These are phyloP conservation scores for Caenorhabditis auriculariae DNA, from an alignment of 2,888 invertebrate genomes.

Conservation along the genomic window DNA sequence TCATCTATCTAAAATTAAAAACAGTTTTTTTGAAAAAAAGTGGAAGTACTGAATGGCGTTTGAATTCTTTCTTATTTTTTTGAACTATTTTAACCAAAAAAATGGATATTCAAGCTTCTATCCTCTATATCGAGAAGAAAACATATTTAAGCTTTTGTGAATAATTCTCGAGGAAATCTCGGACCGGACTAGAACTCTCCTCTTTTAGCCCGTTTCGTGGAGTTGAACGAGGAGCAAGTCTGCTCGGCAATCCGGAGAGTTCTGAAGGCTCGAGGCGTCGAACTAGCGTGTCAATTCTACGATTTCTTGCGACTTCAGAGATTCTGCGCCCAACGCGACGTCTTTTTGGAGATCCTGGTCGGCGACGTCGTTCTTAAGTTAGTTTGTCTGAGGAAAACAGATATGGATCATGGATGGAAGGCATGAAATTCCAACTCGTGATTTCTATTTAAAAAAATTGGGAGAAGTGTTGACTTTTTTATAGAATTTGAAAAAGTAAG, in stretches of 20 bases:
- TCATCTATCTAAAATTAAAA: no score
- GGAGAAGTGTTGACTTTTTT: no score
- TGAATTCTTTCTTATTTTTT: background rate
- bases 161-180: background rate
- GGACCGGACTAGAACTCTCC: background rate
- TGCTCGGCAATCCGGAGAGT: slow-evolving; percentile 16
- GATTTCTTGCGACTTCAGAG: slow-evolving; percentile 17
- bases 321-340: slow-evolving; percentile 23
- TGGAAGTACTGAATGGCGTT: background rate
- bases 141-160: no score
- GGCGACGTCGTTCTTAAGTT: slow-evolving; percentile 10
- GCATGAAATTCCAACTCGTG: no score
- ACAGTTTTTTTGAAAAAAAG: background rate
- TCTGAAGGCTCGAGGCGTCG: slow-evolving; percentile 3
- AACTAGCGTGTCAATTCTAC: slow-evolving; percentile 9
- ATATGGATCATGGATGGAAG: no score
- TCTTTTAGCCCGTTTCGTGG: slow-evolving; percentile 13
- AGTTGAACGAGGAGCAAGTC: slow-evolving; percentile 22
- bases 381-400: background rate
- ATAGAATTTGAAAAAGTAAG: no score
- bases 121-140: no score
- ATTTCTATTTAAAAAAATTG: no score
- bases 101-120: no score
- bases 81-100: no score
- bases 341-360: slow-evolving; percentile 10